Base-by-base conservation (phyloP, 1,140 invertebrate genomes). In the Nymphalis io region DNA sequence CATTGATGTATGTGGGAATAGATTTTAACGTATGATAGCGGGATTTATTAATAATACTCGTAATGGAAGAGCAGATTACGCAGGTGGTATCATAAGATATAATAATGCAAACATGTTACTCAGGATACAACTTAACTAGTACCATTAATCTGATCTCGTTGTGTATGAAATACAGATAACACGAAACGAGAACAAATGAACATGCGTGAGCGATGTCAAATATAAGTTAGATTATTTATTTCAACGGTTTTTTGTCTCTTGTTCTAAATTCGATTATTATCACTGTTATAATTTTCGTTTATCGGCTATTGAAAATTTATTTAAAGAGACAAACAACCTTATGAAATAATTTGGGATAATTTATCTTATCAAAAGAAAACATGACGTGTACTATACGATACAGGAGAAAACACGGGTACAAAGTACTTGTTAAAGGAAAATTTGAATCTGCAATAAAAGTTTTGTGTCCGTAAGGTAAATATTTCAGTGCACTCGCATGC, bases 171-270 rank as follows among this genome's bases (percentile, higher is more conserved):
- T 82, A 85, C 70, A 85, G 75, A 81, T 87, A 83, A 82, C 76
- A 80, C 76, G 73, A 85, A 81, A 78, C 72, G 78, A 83, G 85
- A 88, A 80, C 85, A 85, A 87, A 87, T 88, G 85, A 88, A 87
- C 83, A 88, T 90, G 87, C 85, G 85, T 81, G 81, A 83, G 82
- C 78, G 67, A 74, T 75, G 67, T 70, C 60, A 27, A 65, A 64
- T 59, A 60, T 67, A 61, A 67, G 60, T 65, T 65, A 70, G 42
- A 70, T n/a, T 53, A 60, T 53, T 64, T 4, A 10, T 44, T 40
- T 46, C 18, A 42, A 60, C 55, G 23, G 44, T 38, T 60, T 64
- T 51, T 60, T 65, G 61, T 60, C 46, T 59, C 42, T 44, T 48
- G 38, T 13, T 12, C 42, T 64, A 23, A 23, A 13, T 13, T 55